Conservation (phyloP, 2,113 vertebrate species). For the Passer montanus region DNA sequence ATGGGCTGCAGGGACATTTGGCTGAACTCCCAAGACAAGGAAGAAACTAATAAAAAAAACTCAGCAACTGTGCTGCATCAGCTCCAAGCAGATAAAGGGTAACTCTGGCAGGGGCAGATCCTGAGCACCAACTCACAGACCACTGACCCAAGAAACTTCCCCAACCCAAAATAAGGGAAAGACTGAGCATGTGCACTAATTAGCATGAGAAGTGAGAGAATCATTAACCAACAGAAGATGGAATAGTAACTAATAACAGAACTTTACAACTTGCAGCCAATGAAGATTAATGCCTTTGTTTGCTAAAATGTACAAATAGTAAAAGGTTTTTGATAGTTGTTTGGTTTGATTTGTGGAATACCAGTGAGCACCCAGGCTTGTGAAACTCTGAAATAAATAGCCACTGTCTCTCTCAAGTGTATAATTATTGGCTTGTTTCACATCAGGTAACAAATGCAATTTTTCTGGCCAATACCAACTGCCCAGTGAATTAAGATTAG, state of each 20-base stretch:
- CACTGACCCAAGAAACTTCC: not conserved
- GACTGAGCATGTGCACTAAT: not conserved
- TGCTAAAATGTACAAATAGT: not conserved
- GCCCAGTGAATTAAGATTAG: not conserved
- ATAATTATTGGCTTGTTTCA: not conserved
- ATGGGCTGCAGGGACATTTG: not conserved
- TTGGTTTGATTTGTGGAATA: not conserved
- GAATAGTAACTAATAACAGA: not conserved
- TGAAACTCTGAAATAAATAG: not conserved
- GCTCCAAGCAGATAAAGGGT: not conserved
- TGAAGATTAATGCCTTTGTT: not conserved
- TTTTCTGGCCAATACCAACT: not conserved
- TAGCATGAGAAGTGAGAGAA: not conserved
- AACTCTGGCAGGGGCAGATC: not conserved
- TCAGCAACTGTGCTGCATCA: not conserved
- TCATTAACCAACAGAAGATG: not conserved
- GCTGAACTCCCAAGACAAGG: not conserved
- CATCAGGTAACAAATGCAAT: not conserved
- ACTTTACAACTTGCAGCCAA: not conserved
- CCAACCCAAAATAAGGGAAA: not conserved
- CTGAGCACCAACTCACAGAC: accelerated
- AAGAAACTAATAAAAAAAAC: not conserved
- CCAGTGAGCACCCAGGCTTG: not conserved
- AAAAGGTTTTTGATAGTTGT: not conserved
- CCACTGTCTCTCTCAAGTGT: too few relatives aligned